Evolutionary conservation across 2,797 vertebrate species (phyloP), one percentile per base, ranked within the genome.

Genomic region (Gadopsis bispinosus): DNA sequence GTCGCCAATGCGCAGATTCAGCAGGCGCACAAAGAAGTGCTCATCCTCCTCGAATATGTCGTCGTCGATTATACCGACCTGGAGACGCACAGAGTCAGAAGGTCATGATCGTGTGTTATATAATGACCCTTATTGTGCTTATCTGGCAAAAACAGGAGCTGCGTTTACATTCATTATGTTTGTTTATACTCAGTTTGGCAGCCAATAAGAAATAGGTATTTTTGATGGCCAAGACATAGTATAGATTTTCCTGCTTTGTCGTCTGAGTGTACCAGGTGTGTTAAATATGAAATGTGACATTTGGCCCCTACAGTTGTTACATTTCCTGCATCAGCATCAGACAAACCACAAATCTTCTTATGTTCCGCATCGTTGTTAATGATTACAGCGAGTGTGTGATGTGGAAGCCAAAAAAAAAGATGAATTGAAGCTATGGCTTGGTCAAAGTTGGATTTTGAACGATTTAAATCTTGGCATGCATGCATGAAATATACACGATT

Each of bases 1-100:
- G 2, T 98, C 97, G 1, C 97, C 97, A 0, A 98, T 93, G 0
- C 97, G 96, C 65, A 98, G 91, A 87, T 98, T 98, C 64, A 97
- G 94, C 76, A 98, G 94, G 0, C 96, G 94, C 70, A 92, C 97
- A 43, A 91, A 97, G 96, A 98, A 97, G 82, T 98, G 97, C 84
- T 98, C 97, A 1, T 98, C 97, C 84, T 98, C 97, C 78, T 98
- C 97, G 1, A 99, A 99, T 83, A 99, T 98, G 88, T 99, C 97
- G 1, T 99, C 97, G 7, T 99, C 97, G 33, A 99, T 97, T 75
- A 99, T 97, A 4, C 97, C 96, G 2, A 99, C 95, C 92, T 95
- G 84, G 6, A 69, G 56, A 72, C 4, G 14, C 5, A 41, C 0
- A 39, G 9, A 20, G 37, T 53, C 2, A 41, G 6, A 9, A 0